Evolutionary conservation across 2,797 vertebrate species (phyloP).

Genomic region (Moxostoma hubbsi): DNA sequence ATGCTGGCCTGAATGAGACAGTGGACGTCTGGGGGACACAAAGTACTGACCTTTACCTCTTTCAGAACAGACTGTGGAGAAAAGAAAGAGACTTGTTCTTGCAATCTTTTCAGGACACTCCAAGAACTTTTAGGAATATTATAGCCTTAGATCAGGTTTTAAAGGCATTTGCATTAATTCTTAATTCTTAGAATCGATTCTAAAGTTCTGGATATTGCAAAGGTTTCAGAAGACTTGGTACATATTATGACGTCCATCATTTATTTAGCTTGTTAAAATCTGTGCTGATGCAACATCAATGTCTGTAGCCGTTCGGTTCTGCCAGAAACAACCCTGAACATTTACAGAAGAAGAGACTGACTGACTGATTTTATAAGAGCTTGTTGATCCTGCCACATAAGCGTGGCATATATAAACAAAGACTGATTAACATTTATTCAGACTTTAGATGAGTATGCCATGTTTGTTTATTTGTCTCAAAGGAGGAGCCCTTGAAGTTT

Average conservation of each 20-base stretch:
- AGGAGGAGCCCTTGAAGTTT: slow-evolving; percentile 11
- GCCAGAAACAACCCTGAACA: background rate
- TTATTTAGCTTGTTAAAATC: background rate
- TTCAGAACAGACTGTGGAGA: slow-evolving; percentile 31
- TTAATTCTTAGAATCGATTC: background rate
- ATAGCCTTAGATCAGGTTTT: background rate
- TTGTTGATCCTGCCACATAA: slow-evolving; percentile 1
- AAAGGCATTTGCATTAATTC: background rate
- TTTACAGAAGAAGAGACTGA: background rate
- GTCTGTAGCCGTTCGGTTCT: background rate
- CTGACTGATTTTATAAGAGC: background rate
- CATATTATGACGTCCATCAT: background rate
- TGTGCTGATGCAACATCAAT: slow-evolving; percentile 5
- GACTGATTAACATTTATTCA: slow-evolving; percentile 14
- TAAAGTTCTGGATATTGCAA: background rate
- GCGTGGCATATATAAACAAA: slow-evolving; percentile 21
- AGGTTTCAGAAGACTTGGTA: background rate
- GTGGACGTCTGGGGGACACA: slow-evolving; percentile 17
- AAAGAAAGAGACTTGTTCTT: background rate
- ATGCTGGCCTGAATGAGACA: slow-evolving; percentile 24
- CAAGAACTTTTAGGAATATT: background rate
- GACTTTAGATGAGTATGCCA: background rate
- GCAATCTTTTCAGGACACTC: background rate
- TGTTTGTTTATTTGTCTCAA: slow-evolving; percentile 34
- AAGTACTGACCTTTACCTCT: slow-evolving; percentile 50